Conservation (phyloP, 2,888 invertebrate species). For the Vesta saturnalis region DNA sequence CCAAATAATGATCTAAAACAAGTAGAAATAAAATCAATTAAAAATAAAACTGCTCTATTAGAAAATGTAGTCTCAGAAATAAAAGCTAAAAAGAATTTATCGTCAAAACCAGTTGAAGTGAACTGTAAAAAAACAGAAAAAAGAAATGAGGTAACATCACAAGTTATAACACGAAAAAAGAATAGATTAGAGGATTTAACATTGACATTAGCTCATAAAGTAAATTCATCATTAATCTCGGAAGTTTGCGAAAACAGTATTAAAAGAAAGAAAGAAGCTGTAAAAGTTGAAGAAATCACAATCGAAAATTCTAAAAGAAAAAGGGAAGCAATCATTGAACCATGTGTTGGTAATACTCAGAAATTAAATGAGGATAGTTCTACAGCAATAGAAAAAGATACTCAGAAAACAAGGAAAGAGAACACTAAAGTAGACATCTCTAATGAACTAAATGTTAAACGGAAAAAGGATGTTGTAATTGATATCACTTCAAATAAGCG, state of each 20-base stretch:
- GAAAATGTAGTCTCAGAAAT: conserved; percentile 58
- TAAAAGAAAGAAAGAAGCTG: conserved; percentile 21
- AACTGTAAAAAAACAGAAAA: conserved; percentile 39
- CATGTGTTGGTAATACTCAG: conserved; percentile 46
- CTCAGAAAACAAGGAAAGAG: not conserved
- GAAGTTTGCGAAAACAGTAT: not conserved
- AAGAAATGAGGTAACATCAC: conserved; percentile 54
- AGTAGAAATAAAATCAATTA: conserved; percentile 54
- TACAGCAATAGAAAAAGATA: not conserved
- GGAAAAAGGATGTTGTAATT: conserved; percentile 14
- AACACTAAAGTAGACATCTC: not conserved
- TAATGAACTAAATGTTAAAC: not conserved
- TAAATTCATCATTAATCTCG: conserved; percentile 55
- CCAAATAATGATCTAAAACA: conserved; percentile 42
- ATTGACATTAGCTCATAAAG: conserved; percentile 70
- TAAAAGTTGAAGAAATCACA: conserved; percentile 55
- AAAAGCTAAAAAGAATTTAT: conserved; percentile 57
- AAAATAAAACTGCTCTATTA: conserved; percentile 42
- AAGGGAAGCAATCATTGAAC: conserved; percentile 65
- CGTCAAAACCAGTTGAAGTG: conserved; percentile 33
- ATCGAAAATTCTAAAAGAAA: conserved; percentile 66
- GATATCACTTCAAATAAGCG: not conserved
- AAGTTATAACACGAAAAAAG: conserved; percentile 71
- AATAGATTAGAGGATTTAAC: conserved; percentile 71
- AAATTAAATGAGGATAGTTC: conserved; percentile 15